Evolutionary conservation across 2,888 invertebrate genomes (phyloP).

Genomic region (Allygus modestus): DNA sequence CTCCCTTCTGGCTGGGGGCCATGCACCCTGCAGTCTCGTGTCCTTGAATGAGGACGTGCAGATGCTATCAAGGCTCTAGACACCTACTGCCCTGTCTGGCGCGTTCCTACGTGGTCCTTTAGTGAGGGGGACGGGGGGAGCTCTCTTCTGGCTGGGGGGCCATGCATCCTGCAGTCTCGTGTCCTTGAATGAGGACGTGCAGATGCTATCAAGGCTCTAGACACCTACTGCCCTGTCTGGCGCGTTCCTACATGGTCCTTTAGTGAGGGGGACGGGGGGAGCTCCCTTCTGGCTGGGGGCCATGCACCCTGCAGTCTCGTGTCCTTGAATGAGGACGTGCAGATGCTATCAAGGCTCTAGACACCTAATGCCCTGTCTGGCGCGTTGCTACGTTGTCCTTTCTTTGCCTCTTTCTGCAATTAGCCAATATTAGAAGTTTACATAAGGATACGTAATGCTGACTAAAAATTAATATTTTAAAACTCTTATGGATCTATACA

Average conservation of each 20-base stretch:
- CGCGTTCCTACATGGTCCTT: background rate
- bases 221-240: background rate
- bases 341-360: constrained; percentile 1
- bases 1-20: background rate
- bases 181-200: constrained; percentile 6
- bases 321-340: constrained; percentile 6
- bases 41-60: constrained; percentile 6
- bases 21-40: background rate
- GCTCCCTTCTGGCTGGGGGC: background rate
- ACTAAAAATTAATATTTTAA: too few relatives aligned
- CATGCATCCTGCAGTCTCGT: background rate
- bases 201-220: constrained; percentile 1
- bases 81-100: background rate
- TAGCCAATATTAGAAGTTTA: too few relatives aligned
- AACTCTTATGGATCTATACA: too few relatives aligned
- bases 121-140: too few relatives aligned
- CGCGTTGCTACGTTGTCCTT: background rate
- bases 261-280: too few relatives aligned
- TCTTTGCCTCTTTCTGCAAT: too few relatives aligned
- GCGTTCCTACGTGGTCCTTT: background rate
- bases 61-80: background rate
- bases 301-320: background rate
- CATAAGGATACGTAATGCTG: too few relatives aligned
- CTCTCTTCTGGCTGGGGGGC: background rate
- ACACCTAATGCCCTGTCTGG: background rate